These are phyloP conservation scores for Camptogramma bilineatum DNA, from an alignment of 2,888 invertebrate genomes.

Conservation along the genomic window DNA sequence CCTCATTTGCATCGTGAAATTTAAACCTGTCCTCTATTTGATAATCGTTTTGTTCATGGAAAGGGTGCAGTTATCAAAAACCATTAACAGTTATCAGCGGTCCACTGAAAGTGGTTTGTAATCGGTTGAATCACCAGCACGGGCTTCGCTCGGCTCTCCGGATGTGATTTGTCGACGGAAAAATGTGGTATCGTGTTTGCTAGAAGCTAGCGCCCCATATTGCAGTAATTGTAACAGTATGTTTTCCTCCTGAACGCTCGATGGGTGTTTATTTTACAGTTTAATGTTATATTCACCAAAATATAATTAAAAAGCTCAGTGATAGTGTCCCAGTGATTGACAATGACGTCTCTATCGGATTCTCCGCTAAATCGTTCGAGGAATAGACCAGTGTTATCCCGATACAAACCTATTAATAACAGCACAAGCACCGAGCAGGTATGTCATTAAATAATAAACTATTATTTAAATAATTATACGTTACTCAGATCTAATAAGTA, in stretches of 20 bases:
- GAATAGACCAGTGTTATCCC: slow-evolving; percentile 75
- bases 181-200: slow-evolving; percentile 78
- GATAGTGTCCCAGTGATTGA: slow-evolving; percentile 44
- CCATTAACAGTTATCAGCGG: slow-evolving; percentile 68
- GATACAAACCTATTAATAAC: slow-evolving; percentile 64
- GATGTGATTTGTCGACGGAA: slow-evolving; percentile 84
- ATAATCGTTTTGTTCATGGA: slow-evolving; percentile 2
- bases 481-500: too few species aligned
- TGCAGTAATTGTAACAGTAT: slow-evolving; percentile 74
- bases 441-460: slow-evolving; percentile 42
- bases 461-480: not conserved
- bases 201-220: slow-evolving; percentile 63
- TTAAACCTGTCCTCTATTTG: slow-evolving; percentile 7
- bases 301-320: slow-evolving; percentile 41
- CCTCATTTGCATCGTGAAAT: slow-evolving; percentile 32
- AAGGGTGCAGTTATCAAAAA: slow-evolving; percentile 38
- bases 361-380: slow-evolving; percentile 73
- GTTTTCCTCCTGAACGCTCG: slow-evolving; percentile 73
- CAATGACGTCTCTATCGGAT: slow-evolving; percentile 75
- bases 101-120: slow-evolving; percentile 63
- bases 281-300: slow-evolving; percentile 30
- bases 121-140: slow-evolving; percentile 76
- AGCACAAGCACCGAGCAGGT: slow-evolving; percentile 66
- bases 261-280: slow-evolving; percentile 54
- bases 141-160: slow-evolving; percentile 71